These are phyloP conservation scores for Patiria miniata DNA, from an alignment of 35 echinoderm and acorn worm species.

Conservation along the genomic window DNA sequence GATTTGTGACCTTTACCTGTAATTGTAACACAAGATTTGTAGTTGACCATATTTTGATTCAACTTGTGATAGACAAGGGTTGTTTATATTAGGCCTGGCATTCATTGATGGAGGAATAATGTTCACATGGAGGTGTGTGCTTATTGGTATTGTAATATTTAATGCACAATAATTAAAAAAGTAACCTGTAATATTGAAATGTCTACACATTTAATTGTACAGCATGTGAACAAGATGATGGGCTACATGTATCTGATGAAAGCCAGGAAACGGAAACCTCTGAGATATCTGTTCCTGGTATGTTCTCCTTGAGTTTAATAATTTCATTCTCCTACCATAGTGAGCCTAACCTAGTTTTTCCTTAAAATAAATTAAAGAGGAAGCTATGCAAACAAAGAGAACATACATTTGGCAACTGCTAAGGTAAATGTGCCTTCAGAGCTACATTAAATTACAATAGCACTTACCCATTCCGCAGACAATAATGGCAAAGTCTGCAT, in stretches of 20 bases:
- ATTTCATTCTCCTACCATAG: not conserved
- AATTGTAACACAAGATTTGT: not conserved
- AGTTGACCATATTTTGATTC: not conserved
- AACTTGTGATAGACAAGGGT: slow-evolving; percentile 1
- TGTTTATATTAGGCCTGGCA: not conserved
- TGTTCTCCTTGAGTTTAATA: not conserved
- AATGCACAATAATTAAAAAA: not conserved
- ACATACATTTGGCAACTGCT: not conserved
- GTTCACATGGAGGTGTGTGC: not conserved
- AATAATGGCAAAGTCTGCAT: not conserved
- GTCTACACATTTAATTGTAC: not conserved
- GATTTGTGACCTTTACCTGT: not conserved
- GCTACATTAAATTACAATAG: not conserved
- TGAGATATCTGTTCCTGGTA: not conserved
- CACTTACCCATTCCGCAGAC: slow-evolving; percentile 6
- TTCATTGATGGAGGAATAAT: slow-evolving; percentile 9
- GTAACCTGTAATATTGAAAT: not conserved
- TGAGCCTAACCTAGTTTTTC: not conserved
- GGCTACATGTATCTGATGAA: not conserved
- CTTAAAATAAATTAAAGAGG: too few species aligned
- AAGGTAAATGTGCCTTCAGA: not conserved
- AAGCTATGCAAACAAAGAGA: slow-evolving; percentile 1
- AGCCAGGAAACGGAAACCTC: not conserved
- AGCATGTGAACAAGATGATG: not conserved
- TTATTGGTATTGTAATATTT: not conserved